Evolutionary conservation across 2,888 invertebrate genomes (phyloP).

Genomic region (Invenusta paracnida): DNA sequence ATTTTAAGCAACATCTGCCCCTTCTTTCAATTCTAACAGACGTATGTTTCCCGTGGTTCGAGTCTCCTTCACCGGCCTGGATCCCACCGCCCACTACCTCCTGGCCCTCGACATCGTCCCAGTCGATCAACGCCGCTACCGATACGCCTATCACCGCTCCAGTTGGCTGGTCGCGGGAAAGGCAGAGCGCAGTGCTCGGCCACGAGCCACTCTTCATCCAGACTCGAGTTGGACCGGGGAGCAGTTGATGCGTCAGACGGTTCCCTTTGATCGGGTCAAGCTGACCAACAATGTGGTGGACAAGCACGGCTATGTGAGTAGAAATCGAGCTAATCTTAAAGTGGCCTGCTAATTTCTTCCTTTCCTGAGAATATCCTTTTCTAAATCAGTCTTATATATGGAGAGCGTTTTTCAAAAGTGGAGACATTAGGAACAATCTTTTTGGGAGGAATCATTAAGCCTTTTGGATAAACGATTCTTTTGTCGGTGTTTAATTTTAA

Average conservation of each 20-base stretch:
- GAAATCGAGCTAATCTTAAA: too few relatives aligned
- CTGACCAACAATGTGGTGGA: slow-evolving; percentile 94
- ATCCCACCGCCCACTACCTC: slow-evolving; percentile 71
- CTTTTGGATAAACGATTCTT: too few relatives aligned
- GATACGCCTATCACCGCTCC: slow-evolving; percentile 95
- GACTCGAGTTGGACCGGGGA: slow-evolving; percentile 88
- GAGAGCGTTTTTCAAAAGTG: too few relatives aligned
- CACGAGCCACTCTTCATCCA: slow-evolving; percentile 84
- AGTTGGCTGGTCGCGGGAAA: slow-evolving; percentile 97
- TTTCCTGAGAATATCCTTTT: too few relatives aligned
- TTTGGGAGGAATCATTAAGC: too few relatives aligned
- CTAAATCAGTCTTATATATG: too few relatives aligned
- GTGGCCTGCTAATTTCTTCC: too few relatives aligned
- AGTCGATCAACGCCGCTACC: slow-evolving; percentile 82
- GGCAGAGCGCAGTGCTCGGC: slow-evolving; percentile 87
- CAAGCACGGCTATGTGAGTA: slow-evolving; percentile 82
- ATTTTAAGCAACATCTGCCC: too few relatives aligned
- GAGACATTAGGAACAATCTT: too few relatives aligned
- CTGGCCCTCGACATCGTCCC: slow-evolving; percentile 93
- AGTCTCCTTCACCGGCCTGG: slow-evolving; percentile 77
- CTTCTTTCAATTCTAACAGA: too few relatives aligned
- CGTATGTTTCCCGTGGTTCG: slow-evolving; percentile 96
- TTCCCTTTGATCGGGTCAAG: slow-evolving; percentile 92
- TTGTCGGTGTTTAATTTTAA: too few relatives aligned
- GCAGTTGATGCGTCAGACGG: slow-evolving; percentile 85